phyloP scores from a whole-genome alignment of 2,888 invertebrate species.

The Dysmachus trigonus region DNA sequence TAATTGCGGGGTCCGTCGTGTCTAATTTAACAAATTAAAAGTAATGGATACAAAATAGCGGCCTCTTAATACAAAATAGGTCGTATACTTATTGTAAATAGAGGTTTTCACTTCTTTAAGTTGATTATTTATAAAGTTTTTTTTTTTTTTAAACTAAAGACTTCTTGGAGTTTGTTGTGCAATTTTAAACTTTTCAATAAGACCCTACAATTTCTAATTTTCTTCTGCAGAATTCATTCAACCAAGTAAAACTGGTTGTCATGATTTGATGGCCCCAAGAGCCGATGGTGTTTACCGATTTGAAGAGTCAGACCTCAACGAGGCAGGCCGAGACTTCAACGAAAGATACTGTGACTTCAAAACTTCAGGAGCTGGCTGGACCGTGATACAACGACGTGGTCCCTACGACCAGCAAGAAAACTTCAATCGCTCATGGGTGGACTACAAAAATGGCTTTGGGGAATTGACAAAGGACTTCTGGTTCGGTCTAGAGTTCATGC shows the following conservation, averaged over 20 bases:
- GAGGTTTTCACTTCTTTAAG: no score
- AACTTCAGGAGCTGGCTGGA: constrained; percentile 67
- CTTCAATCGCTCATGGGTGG: constrained; percentile 68
- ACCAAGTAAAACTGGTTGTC: constrained; percentile 61
- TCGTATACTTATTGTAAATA: no score
- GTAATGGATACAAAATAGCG: no score
- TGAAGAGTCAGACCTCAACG: constrained; percentile 56
- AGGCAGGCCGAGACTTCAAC: constrained; percentile 61
- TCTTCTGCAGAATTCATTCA: constrained; percentile 56
- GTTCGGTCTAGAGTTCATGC: constrained; percentile 69
- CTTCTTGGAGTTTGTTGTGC: not conserved
- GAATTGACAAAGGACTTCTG: constrained; percentile 68
- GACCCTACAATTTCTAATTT: not conserved
- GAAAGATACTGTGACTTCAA: constrained; percentile 66
- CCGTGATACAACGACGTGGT: constrained; percentile 67
- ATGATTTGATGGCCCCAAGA: constrained; percentile 58
- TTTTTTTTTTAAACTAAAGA: not conserved
- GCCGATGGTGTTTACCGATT: constrained; percentile 64
- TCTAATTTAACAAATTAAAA: no score
- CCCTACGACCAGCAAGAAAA: constrained; percentile 61
- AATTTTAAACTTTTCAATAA: not conserved
- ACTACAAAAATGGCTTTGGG: constrained; percentile 70
- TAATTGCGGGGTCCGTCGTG: no score
- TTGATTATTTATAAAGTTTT: not conserved
- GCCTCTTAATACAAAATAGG: no score